These are phyloP conservation scores for Orthonychiurus folsomi DNA, from an alignment of 2,888 invertebrate genomes.

Conservation along the genomic window DNA sequence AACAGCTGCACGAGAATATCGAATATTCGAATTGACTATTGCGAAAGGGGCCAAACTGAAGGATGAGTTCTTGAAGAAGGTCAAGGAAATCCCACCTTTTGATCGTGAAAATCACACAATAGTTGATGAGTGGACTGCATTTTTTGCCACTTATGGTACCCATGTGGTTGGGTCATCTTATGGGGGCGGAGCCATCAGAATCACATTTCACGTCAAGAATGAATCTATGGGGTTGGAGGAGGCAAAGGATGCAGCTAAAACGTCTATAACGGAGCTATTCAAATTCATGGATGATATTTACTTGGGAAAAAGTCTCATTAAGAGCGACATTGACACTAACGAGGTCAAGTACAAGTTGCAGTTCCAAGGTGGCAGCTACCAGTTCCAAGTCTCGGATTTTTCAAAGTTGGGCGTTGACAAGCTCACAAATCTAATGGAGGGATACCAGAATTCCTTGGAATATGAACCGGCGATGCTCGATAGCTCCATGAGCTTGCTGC, in stretches of 20 bases:
- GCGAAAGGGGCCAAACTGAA: neutral
- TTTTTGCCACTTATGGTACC: conserved; percentile 3
- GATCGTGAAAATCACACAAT: neutral
- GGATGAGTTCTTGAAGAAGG: neutral
- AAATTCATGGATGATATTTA: neutral
- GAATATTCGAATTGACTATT: neutral
- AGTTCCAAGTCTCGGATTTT: neutral
- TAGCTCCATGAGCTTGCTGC: neutral
- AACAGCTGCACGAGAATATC: neutral
- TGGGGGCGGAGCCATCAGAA: conserved; percentile 1
- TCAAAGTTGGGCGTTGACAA: neutral
- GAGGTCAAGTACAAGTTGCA: neutral
- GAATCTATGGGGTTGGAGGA: neutral
- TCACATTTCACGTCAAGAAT: neutral
- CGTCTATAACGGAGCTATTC: neutral
- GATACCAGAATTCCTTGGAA: neutral
- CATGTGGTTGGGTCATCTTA: neutral
- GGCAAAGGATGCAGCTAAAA: neutral
- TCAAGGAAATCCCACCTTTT: neutral
- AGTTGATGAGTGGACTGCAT: neutral
- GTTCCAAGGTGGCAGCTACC: neutral
- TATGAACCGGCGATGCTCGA: neutral
- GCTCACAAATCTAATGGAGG: neutral
- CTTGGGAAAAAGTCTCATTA: neutral
- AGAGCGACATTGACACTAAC: neutral